Evolutionary conservation across 2,113 vertebrate genomes (phyloP), one percentile per base, ranked within the genome.

Genomic region (Carlito syrichta): DNA sequence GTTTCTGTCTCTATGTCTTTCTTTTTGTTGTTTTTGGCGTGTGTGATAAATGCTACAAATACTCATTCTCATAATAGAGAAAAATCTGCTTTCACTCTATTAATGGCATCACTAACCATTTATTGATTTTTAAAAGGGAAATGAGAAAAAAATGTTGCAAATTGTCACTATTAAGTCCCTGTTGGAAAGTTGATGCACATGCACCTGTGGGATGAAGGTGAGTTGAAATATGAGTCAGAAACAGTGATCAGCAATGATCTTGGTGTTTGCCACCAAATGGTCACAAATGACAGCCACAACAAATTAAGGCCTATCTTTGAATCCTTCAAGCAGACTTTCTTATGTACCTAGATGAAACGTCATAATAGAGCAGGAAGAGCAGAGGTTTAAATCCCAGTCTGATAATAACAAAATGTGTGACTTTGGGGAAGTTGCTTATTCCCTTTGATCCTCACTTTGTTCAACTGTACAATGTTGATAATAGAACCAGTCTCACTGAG

Each of bases 121-220:
- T 98, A 98, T 99, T 98, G 98, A 98, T 98, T 98, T 98, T 93
- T 94, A 92, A 97, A 98, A 98, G 95, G 98, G 95, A 98, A 98
- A 98, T 98, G 96, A 98, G 97, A 98, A 95, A 97, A 97, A 96
- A 98, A 83, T 74, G 35, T 83, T 92, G 77, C 76, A 94, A 94
- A 92, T 97, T 62, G 94, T 87, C 90, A 73, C 84, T 89, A 76
- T 86, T 84, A 91, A 56, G 14, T 95, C 60, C 60, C 60, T 60
- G 23, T 69, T 84, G 45, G 69, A 94, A 50, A 71, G 43, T 48
- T 93, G 77, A 91, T 89, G 78, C 38, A 93, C 27, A 60, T 40
- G 40, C 35, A 48, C 54, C 69, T 77, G 56, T 68, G 7, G 38
- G 76, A 19, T 60, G 27, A 52, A 58, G 40, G 9, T 78, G 35